Base-by-base conservation (phyloP, 2,113 vertebrate species). In the Carassius gibelio region DNA sequence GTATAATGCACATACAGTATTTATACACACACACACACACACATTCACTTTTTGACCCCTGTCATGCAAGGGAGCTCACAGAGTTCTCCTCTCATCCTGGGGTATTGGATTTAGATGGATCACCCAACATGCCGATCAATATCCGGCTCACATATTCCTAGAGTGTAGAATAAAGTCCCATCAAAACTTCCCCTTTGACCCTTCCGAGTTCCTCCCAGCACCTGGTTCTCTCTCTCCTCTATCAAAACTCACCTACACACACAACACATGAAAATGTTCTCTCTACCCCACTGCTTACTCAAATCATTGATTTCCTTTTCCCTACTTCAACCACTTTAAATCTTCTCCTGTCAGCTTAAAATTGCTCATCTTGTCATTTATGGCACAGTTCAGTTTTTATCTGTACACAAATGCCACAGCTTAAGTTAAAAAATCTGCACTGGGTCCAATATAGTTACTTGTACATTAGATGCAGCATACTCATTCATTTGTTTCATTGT, bases 91-190 rank as follows among this genome's bases (percentile, higher is more conserved):
- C 69, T 83, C 21, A 50, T n/a, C 45, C 19, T 72, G 57, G 11
- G 13, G 36, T 42, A 89, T 79, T 83, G 68, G 87, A 93, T 90
- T 90, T 91, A 93, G 90, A 92, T 83, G 89, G 88, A 93, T 89
- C 88, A 89, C 88, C 86, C 87, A 84, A 85, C 83, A 85, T 38
- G 75, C 81, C 74, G 75, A 92, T 94, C 93, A 90, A 94, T 93
- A 92, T 77, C 75, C 84, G 72, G 84, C 92, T 88, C 88, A 92
- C 89, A 91, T 85, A 83, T 91, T 88, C 68, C 81, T 88, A 88
- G 88, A 88, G 81, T 85, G 45, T 45, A 86, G 48, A 61, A 88
- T n/a, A 85, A 88, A 62, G 74, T 11, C 72, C 84, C 17, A 75
- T 55, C 8, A 83, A 79, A 80, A 68, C 57, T 52, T 83, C 77